Conservation (phyloP, 2,113 vertebrate genomes). For the Oceanites oceanicus region DNA sequence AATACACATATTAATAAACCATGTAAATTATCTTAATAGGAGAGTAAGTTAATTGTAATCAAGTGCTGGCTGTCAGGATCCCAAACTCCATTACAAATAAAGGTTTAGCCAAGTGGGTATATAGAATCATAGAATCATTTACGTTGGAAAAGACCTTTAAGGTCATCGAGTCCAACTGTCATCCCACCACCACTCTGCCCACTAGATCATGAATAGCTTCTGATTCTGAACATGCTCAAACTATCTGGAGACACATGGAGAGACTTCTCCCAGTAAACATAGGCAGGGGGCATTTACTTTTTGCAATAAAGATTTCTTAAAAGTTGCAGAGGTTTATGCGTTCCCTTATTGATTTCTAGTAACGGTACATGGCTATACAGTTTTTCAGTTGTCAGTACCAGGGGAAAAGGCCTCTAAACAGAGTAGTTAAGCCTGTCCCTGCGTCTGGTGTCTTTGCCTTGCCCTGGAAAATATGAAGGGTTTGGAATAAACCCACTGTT, state of each 20-base stretch:
- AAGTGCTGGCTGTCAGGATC: neutral
- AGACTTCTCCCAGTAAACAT: neutral
- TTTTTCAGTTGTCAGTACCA: neutral
- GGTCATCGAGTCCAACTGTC: too few species aligned
- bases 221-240: neutral
- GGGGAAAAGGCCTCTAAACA: neutral
- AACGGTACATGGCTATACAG: accelerated
- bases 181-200: too few species aligned
- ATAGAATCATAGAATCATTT: neutral
- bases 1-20: neutral
- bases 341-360: neutral
- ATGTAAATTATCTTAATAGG: neutral
- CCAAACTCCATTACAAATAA: neutral
- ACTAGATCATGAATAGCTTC: neutral
- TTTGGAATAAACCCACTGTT: neutral
- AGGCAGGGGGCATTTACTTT: neutral
- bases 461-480: neutral
- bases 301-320: neutral
- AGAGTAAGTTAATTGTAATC: neutral
- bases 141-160: too few species aligned
- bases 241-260: neutral
- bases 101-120: neutral
- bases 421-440: neutral
- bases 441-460: neutral
- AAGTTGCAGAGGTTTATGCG: accelerated